Evolutionary conservation across 2,113 vertebrate genomes (phyloP).

Genomic region (Etheostoma cragini): DNA sequence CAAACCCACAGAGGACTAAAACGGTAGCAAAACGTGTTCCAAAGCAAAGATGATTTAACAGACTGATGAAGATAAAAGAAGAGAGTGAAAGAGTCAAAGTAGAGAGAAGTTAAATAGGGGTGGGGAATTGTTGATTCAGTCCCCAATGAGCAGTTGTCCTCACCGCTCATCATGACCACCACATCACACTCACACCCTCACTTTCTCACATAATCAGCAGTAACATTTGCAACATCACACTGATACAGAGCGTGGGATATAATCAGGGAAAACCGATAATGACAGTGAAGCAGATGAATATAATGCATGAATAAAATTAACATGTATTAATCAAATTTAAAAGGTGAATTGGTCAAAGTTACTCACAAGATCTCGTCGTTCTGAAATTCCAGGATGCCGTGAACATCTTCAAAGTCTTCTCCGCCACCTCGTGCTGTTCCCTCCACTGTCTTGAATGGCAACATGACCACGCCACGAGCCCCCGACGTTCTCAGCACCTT

Average conservation of each 20-base stretch:
- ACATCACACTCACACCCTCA: slow-evolving; percentile 62
- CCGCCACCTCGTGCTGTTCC: slow-evolving; percentile 93
- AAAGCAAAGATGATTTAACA: slow-evolving; percentile 26
- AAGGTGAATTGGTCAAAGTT: not conserved
- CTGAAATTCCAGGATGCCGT: slow-evolving; percentile 96
- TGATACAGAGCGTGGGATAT: slow-evolving; percentile 1
- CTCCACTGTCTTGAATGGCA: slow-evolving; percentile 97
- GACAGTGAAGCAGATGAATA: slow-evolving; percentile 10
- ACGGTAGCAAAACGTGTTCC: slow-evolving; percentile 36
- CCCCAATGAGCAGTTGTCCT: slow-evolving; percentile 44
- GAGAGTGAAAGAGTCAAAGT: slow-evolving; percentile 37
- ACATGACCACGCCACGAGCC: slow-evolving; percentile 93
- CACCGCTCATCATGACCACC: slow-evolving; percentile 54
- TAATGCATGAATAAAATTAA: not conserved
- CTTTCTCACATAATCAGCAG: slow-evolving; percentile 38
- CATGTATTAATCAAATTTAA: not conserved
- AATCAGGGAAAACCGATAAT: slow-evolving; percentile 16
- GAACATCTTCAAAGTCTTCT: slow-evolving; percentile 96
- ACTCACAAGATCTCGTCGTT: slow-evolving; percentile 99
- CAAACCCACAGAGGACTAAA: slow-evolving; percentile 31
- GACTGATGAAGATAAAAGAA: slow-evolving; percentile 32
- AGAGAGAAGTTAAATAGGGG: slow-evolving; percentile 13
- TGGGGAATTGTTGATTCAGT: slow-evolving; percentile 22
- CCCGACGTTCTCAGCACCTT: slow-evolving; percentile 98
- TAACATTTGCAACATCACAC: slow-evolving; percentile 37